Evolutionary conservation across 2,888 invertebrate genomes (phyloP), one percentile per base, ranked within the genome.

Genomic region (Trissoscelio sp.): DNA sequence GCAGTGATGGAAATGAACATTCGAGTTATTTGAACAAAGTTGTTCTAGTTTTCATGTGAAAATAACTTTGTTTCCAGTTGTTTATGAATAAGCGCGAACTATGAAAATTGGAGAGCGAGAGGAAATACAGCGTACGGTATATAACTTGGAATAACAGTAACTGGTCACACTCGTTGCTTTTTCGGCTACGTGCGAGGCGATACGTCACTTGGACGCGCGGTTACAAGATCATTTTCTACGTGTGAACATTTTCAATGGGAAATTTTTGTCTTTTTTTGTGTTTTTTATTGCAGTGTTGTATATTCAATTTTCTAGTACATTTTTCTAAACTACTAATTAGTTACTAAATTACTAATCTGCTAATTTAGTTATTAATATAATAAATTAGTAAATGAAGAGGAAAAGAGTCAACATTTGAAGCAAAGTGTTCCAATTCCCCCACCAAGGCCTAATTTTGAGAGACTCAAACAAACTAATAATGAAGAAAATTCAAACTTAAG

Each of bases 101-200:
- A 75, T 75, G 69, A 72, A 79, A 70, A 79, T 79, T 72, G 80
- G 75, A 82, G 80, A 80, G 60, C 74, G 62, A 69, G 81, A 80
- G 77, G 82, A 83, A 80, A 74, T 75, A 69, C 58, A 44, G 34
- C 53, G 80, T 83, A 83, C 82, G 82, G 82, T 80, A 75, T 73
- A 79, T 79, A 79, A 70, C 78, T 82, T 70, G 85, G 86, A 86
- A 88, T 91, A 91, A 91, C 91, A 90, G 91, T 90, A 91, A 90
- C 87, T 83, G 89, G 91, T 91, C 90, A 91, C 90, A 90, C 89
- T 90, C 79, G 88, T 79, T 90, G 90, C 83, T 83, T 89, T 88
- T 90, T 89, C 86, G 86, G 84, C 84, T 83, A 62, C 75, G 75
- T 62, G 62, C 79, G 74, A 85, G 86, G 85, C 48, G 39, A 69